phyloP scores from a whole-genome alignment of 1,140 invertebrate genomes.

The Rhizoglyphus robini region DNA sequence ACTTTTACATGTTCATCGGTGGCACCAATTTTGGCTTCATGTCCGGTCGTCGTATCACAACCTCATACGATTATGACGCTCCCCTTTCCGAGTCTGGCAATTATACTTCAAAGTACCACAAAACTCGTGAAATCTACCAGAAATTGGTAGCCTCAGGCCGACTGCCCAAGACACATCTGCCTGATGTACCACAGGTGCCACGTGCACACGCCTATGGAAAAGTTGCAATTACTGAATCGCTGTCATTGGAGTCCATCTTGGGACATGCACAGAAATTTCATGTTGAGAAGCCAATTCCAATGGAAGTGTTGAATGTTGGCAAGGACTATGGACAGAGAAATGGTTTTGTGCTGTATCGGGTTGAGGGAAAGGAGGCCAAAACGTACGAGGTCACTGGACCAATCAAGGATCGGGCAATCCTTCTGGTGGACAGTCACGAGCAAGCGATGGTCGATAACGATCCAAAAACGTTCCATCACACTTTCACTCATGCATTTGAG shows the following conservation, averaged over 20 bases:
- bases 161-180: constrained; percentile 26
- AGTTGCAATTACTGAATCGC: neutral
- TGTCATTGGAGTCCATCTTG: too few species aligned
- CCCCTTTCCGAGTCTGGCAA: too few species aligned
- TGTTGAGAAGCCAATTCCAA: too few species aligned
- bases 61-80: too few species aligned
- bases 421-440: neutral
- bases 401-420: constrained; percentile 3
- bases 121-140: too few species aligned
- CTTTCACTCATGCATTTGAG: constrained; percentile 22
- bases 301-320: too few species aligned
- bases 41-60: constrained; percentile 35
- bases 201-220: neutral
- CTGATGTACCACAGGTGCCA: neutral
- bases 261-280: too few species aligned
- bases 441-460: neutral
- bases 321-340: too few species aligned
- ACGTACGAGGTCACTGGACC: neutral
- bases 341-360: too few species aligned
- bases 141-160: constrained; percentile 39
- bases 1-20: too few species aligned
- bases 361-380: too few species aligned
- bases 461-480: neutral
- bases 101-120: too few species aligned
- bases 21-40: constrained; percentile 24